Percentiles rank a stretch among this genome's conserved stretches.
Conservation (phyloP, 2,113 vertebrate genomes). For the Pavo muticus region DNA sequence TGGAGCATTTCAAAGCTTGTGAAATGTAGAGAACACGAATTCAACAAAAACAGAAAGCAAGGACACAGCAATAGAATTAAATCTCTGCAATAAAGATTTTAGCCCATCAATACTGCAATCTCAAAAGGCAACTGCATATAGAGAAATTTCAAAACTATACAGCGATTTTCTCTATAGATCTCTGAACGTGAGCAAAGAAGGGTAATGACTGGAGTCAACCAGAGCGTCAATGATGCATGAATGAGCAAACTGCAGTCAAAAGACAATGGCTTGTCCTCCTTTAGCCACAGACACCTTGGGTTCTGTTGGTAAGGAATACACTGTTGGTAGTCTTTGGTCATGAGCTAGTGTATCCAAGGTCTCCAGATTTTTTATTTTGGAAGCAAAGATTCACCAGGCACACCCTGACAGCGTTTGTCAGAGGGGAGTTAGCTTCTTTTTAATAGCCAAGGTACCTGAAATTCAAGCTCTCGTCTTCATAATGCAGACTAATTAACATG, state of each 20-base stretch:
- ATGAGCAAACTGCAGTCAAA: not conserved
- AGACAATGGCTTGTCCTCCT: not conserved
- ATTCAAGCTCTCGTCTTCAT: slow-evolving; percentile 72
- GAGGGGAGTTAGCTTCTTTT: slow-evolving; percentile 63
- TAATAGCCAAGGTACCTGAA: slow-evolving; percentile 75
- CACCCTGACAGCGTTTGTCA: slow-evolving; percentile 66
- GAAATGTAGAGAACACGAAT: not conserved
- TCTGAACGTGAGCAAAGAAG: not conserved
- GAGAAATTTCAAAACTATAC: not conserved
- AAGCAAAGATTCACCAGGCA: slow-evolving; percentile 40
- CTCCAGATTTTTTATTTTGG: slow-evolving; percentile 19
- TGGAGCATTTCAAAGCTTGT: not conserved
- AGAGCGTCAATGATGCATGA: not conserved
- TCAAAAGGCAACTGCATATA: not conserved
- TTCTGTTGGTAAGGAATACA: not conserved
- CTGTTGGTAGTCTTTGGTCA: not conserved
- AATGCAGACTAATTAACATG: slow-evolving; percentile 70
- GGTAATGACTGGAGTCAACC: not conserved
- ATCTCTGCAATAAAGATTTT: not conserved
- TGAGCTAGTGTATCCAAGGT: not conserved
- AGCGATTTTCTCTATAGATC: not conserved
- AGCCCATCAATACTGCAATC: not conserved
- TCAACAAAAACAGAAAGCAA: not conserved
- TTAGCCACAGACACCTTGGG: not conserved
- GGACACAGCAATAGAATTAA: not conserved